phyloP scores from a whole-genome alignment of 2,797 vertebrate species.

The Sus cebifrons region DNA sequence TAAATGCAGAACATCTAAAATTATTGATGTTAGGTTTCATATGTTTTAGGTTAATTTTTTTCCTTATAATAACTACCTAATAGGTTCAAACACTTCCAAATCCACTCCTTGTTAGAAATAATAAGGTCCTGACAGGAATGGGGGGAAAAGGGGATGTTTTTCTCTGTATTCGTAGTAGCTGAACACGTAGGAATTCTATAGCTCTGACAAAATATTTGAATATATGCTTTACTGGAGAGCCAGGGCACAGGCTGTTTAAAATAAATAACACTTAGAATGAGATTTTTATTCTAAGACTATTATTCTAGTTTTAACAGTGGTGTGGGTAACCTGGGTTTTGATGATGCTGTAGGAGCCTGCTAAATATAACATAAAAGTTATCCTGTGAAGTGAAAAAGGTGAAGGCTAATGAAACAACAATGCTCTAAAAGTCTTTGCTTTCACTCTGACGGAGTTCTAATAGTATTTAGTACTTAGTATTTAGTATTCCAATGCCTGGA shows the following conservation, averaged over 20 bases:
- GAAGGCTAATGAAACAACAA: not conserved
- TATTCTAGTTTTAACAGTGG: not conserved
- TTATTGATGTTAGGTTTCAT: not conserved
- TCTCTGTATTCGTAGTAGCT: not conserved
- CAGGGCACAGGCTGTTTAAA: not conserved
- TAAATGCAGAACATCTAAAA: not conserved
- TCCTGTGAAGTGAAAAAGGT: not conserved
- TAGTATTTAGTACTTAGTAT: not conserved
- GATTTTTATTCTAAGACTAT: not conserved
- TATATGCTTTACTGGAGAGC: not conserved
- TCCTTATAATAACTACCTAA: conserved; percentile 26
- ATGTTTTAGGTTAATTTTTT: not conserved
- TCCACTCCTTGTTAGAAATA: conserved; percentile 24
- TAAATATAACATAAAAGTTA: not conserved
- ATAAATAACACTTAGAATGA: conserved; percentile 14
- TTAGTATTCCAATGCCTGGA: not conserved
- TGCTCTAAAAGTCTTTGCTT: not conserved
- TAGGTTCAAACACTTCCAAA: not conserved
- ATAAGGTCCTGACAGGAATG: not conserved
- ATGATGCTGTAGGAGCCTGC: not conserved
- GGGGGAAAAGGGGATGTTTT: not conserved
- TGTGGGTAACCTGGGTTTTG: not conserved
- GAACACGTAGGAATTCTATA: not conserved
- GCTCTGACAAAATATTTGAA: not conserved
- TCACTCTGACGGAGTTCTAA: not conserved